Base-by-base conservation (phyloP, 2,888 invertebrate species). In the Drosophila anomalata region DNA sequence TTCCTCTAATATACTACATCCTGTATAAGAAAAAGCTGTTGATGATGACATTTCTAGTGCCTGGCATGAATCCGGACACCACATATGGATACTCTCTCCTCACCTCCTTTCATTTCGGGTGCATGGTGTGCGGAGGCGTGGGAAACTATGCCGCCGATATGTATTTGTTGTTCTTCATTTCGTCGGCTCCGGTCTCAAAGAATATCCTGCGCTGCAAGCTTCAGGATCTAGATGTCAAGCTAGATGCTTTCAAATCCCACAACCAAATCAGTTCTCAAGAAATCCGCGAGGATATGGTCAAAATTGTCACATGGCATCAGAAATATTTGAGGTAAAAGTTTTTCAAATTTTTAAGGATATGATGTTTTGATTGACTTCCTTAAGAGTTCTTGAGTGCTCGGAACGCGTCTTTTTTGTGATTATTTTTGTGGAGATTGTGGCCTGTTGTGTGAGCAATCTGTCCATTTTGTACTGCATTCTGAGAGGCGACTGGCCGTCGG, bases 61-160 rank as follows among this genome's bases (percentile, higher is more conserved):
- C 41, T 8, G 41, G 41, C 8, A 17, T 42, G 17, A 11, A 42
- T 20, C 41, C 41, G 4, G 20, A 42, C 3, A 42, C 41, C 41
- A 11, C 3, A 20, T 42, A 20, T 4, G 41, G 41, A 17, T 42
- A 9, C 41, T n/a, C 17, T 11, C 14, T 42, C 41, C 41, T 42
- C 3, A 17, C 7, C 7, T 17, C n/a, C 7, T 6, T 42, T 17
- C 41, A 42, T 20, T 2, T 8, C 41, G 9, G 2, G 9, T 42
- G 41, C 41, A 42, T 42, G 41, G 6, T 42, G 8, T 9, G 8
- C 41, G 41, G 41, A 0, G 17, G 14, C 20, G 2, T 42, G 8
- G 41, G 41, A 8, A 42, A 42, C 41, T 42, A 42, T 42, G 41
- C 41, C 41, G 41, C 41, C 41, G 41, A 42, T 42, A 42, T 42